A percentile compares a stretch with the other conserved stretches of the same genome.
Conservation (phyloP, 1,140 invertebrate species). For the Drosophila mojavensis region DNA sequence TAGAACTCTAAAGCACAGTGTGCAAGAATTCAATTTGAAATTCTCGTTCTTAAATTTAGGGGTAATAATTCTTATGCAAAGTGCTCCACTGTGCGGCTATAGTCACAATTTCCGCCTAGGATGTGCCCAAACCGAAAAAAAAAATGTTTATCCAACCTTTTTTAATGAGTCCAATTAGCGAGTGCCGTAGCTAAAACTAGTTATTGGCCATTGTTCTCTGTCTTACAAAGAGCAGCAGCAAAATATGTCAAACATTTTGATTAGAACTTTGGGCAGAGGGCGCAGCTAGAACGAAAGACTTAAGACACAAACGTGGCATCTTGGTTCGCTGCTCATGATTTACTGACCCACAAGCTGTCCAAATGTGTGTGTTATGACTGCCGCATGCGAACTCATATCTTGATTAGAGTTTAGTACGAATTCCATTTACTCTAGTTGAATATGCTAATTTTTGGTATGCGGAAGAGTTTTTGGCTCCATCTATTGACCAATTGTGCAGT, state of each 20-base stretch:
- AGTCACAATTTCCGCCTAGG: slow-evolving; percentile 77
- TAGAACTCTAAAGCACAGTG: too few species aligned
- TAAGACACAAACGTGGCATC: slow-evolving; percentile 49
- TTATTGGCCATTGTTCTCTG: slow-evolving; percentile 78
- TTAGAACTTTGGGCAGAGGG: slow-evolving; percentile 29
- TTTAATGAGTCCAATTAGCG: slow-evolving; percentile 79
- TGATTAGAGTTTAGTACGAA: slow-evolving; percentile 34
- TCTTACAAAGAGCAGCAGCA: slow-evolving; percentile 14
- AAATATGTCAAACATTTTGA: slow-evolving; percentile 62
- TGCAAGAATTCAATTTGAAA: too few species aligned
- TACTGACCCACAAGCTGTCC: slow-evolving; percentile 32
- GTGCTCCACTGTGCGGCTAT: too few species aligned
- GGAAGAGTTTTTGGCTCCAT: slow-evolving; percentile 51
- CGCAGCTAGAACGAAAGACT: slow-evolving; percentile 46
- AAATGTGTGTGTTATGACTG: slow-evolving; percentile 51
- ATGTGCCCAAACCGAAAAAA: slow-evolving; percentile 60
- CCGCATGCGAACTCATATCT: slow-evolving; percentile 56
- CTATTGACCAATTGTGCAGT: slow-evolving; percentile 64
- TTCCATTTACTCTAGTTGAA: slow-evolving; percentile 7
- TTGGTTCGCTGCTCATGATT: slow-evolving; percentile 65
- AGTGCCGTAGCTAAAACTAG: slow-evolving; percentile 30
- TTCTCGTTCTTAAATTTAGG: too few species aligned
- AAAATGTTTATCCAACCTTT: slow-evolving; percentile 51
- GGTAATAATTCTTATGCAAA: too few species aligned
- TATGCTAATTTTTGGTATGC: slow-evolving; percentile 62